Evolutionary conservation across 2,797 vertebrate genomes (phyloP), one percentile per base, ranked within the genome.

Genomic region (Poecile montanus): DNA sequence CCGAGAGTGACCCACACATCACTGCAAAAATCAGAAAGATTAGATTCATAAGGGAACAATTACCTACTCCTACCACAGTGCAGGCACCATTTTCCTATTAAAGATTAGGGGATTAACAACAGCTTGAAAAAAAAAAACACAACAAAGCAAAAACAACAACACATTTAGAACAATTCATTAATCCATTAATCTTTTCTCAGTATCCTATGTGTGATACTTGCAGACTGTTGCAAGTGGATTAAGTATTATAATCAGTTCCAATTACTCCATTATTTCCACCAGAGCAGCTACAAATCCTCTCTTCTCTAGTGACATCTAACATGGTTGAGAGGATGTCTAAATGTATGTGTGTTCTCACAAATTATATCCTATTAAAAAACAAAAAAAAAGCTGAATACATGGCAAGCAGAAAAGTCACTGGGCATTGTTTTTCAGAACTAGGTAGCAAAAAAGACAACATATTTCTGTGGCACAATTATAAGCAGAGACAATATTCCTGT

Each of bases 391-490:
- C 15, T 25, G 8, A 56, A 14, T 62, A 32, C 0, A 3, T 27
- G 25, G 14, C 51, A 68, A 72, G 29, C n/a, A 79, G 22, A 83
- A 18, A 71, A n/a, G 20, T 54, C 62, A 71, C 20, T 29, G 25
- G 40, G 17, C 25, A 42, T 45, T 44, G 62, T 83, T 76, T 93
- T 85, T 89, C 65, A 90, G 40, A 84, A 57, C 34, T 48, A 61
- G 25, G 27, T 73, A 93, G 27, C 29, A 74, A 65, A 90, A 88
- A 45, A 53, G 9, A 87, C 22, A 87, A 38, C 13, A 45, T 36
- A 74, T 94, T 95, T 97, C 88, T 90, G 85, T 96, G 94, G 82
- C 91, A 94, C 91, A 57, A 77, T 79, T 82, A 88, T 58, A 95
- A 86, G 51, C 5, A 10, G 61, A 77, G 81, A 57, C 87, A 95